Conservation (phyloP, 2,888 invertebrate genomes). For the Pyrrhosoma nymphula region DNA sequence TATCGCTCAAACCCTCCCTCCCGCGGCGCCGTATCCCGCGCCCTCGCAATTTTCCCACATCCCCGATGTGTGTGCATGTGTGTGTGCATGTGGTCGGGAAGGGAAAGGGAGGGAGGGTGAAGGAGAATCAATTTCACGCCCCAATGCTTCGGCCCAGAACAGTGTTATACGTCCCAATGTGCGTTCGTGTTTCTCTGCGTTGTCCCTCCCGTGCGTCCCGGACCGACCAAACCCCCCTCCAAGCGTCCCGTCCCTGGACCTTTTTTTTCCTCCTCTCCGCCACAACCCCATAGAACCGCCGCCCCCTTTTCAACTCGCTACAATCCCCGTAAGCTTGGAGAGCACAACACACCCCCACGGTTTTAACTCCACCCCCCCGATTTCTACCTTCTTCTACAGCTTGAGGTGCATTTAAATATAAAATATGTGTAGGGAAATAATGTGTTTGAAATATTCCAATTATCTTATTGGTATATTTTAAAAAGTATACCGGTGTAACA, state of each 20-base stretch:
- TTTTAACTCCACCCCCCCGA: too few species aligned
- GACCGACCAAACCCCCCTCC: neutral
- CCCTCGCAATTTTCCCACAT: conserved; percentile 48
- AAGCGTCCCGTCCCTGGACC: neutral
- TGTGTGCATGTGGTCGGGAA: neutral
- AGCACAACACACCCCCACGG: neutral
- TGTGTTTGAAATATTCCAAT: too few species aligned
- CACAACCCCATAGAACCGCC: too few species aligned
- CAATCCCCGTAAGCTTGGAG: neutral
- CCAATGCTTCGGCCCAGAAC: neutral
- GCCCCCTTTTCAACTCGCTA: neutral
- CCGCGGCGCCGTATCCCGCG: neutral
- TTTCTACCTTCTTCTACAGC: too few species aligned
- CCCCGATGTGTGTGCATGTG: conserved; percentile 14
- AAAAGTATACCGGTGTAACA: too few species aligned
- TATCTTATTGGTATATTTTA: too few species aligned
- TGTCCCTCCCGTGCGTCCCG: conserved; percentile 6
- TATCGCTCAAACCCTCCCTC: neutral
- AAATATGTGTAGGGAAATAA: too few species aligned
- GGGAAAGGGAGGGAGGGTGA: neutral
- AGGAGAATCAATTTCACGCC: conserved; percentile 65
- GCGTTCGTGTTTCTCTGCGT: neutral
- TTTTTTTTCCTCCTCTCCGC: neutral
- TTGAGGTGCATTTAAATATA: too few species aligned
- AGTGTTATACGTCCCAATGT: neutral